A percentile compares a stretch with the other conserved stretches of the same genome.
These are phyloP conservation scores for Theretra japonica DNA, from an alignment of 2,888 invertebrate species.

Conservation along the genomic window DNA sequence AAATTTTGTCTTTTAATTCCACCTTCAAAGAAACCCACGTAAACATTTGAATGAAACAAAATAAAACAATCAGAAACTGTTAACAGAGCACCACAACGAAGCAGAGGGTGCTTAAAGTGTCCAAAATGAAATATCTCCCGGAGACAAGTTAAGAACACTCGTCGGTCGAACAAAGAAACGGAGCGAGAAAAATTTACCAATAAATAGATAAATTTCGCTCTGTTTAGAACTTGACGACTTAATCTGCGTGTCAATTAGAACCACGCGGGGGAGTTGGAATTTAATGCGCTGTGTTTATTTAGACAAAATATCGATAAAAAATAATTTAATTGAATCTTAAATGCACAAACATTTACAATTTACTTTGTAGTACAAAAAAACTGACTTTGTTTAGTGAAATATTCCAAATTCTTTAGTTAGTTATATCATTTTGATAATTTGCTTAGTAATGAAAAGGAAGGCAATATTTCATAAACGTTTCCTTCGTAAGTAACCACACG, in stretches of 20 bases:
- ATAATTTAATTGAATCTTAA: no score
- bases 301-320: no score
- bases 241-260: slow-evolving; percentile 34
- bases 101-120: slow-evolving; percentile 53
- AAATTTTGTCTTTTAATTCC: background rate
- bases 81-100: slow-evolving; percentile 40
- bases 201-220: slow-evolving; percentile 45
- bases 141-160: slow-evolving; percentile 65
- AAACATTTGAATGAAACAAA: slow-evolving; percentile 41
- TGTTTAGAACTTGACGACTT: slow-evolving; percentile 43
- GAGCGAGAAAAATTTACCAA: slow-evolving; percentile 52
- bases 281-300: background rate
- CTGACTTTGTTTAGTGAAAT: no score
- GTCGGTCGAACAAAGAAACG: slow-evolving; percentile 44
- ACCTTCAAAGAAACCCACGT: no score
- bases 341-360: no score
- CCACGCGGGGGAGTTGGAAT: background rate
- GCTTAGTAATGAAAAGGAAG: no score
- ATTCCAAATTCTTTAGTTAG: no score
- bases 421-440: no score
- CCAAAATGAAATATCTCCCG: slow-evolving; percentile 66
- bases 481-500: no score
- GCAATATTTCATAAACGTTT: no score
- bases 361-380: no score
- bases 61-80: slow-evolving; percentile 47